Conservation (phyloP, 2,888 invertebrate genomes). For the Caradrina kadenii region DNA sequence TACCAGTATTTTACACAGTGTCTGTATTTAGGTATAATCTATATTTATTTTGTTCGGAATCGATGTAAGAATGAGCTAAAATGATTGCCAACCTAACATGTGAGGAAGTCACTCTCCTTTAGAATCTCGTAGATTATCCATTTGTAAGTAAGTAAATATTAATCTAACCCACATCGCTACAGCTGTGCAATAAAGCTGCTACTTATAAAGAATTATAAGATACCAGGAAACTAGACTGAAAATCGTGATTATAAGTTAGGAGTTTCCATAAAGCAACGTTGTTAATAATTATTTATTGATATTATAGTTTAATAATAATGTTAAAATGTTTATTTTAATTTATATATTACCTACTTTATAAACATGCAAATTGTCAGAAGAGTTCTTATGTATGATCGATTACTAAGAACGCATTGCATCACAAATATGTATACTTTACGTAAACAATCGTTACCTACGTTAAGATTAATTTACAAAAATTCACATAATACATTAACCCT, state of each 20-base stretch:
- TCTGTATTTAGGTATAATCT: too few relatives aligned
- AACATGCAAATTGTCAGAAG: too few relatives aligned
- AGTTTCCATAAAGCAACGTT: conserved; percentile 32
- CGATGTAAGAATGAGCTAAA: too few relatives aligned
- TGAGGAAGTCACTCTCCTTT: not conserved
- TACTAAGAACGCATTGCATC: too few relatives aligned
- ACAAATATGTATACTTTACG: too few relatives aligned
- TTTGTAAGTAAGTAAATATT: conserved; percentile 26
- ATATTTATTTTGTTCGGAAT: too few relatives aligned
- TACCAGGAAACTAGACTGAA: conserved; percentile 24
- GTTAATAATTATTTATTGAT: not conserved
- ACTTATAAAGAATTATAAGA: conserved; percentile 11
- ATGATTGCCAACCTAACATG: too few relatives aligned
- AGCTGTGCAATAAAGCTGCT: conserved; percentile 15
- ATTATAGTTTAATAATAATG: not conserved
- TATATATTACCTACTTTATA: not conserved
- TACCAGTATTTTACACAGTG: not conserved
- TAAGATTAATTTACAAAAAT: too few relatives aligned
- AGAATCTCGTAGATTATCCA: conserved; percentile 2
- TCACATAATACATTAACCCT: too few relatives aligned
- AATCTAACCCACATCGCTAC: conserved; percentile 1
- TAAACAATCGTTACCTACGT: too few relatives aligned
- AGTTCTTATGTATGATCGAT: too few relatives aligned
- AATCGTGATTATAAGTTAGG: conserved; percentile 17
- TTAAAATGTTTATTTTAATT: not conserved